phyloP scores from a whole-genome alignment of 1,140 invertebrate genomes.

The Cataglyphis hispanica region DNA sequence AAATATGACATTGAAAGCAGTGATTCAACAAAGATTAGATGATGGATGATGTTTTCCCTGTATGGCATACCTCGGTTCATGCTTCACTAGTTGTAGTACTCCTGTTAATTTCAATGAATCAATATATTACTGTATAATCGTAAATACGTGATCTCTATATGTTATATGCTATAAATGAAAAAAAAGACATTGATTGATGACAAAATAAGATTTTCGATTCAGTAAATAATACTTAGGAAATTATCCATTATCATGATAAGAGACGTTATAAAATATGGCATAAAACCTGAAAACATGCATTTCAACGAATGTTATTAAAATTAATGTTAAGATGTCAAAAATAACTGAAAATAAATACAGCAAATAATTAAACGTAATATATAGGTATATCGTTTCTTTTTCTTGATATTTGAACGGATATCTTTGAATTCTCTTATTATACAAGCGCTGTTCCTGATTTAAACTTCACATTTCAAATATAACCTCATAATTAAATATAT shows the following conservation, averaged over 20 bases:
- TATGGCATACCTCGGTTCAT: conserved; percentile 86
- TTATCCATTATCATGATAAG: conserved; percentile 75
- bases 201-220: conserved; percentile 53
- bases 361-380: conserved; percentile 70
- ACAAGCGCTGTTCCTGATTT: conserved; percentile 34
- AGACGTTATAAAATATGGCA: conserved; percentile 72
- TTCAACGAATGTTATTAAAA: conserved; percentile 80
- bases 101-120: conserved; percentile 86
- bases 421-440: conserved; percentile 53
- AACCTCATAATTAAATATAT: background rate
- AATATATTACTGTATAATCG: conserved; percentile 81
- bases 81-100: conserved; percentile 84
- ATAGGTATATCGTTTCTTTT: conserved; percentile 62
- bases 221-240: conserved; percentile 74
- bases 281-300: conserved; percentile 85
- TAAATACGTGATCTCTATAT: conserved; percentile 81
- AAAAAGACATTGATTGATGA: conserved; percentile 63
- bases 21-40: conserved; percentile 86
- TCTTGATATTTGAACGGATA: background rate
- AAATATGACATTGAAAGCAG: conserved; percentile 84
- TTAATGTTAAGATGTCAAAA: conserved; percentile 67
- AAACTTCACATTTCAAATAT: background rate
- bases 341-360: conserved; percentile 75
- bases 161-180: conserved; percentile 81
- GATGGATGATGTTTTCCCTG: conserved; percentile 86